phyloP scores from a whole-genome alignment of 2,888 invertebrate genomes.

The Phaedon cochleariae region DNA sequence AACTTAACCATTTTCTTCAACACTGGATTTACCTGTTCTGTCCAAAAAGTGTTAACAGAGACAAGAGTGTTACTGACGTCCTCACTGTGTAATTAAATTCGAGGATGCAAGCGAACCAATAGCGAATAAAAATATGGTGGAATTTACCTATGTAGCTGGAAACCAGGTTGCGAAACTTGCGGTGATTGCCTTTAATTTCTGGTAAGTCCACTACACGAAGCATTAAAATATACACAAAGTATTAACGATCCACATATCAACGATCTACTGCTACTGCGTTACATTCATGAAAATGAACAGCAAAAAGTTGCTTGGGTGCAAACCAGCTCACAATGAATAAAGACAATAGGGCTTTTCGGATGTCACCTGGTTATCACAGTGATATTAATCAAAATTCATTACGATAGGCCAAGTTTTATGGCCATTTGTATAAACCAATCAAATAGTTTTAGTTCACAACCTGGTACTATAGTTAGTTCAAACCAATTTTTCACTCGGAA shows the following conservation, averaged over 20 bases:
- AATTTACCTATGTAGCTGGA: constrained; percentile 98
- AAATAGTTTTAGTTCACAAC: too few relatives aligned
- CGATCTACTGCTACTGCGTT: constrained; percentile 38
- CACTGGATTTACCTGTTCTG: too few relatives aligned
- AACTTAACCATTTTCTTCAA: too few relatives aligned
- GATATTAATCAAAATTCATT: too few relatives aligned
- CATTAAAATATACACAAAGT: constrained; percentile 59
- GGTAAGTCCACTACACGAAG: constrained; percentile 91
- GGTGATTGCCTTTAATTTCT: constrained; percentile 97
- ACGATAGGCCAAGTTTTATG: too few relatives aligned
- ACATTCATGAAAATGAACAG: constrained; percentile 10
- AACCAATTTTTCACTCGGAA: too few relatives aligned
- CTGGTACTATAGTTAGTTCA: too few relatives aligned
- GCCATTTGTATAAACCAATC: too few relatives aligned
- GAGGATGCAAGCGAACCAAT: constrained; percentile 30
- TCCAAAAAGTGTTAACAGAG: too few relatives aligned
- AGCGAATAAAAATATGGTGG: constrained; percentile 31
- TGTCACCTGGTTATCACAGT: too few relatives aligned
- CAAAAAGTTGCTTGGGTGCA: background rate
- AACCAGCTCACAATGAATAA: background rate
- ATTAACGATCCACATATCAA: constrained; percentile 39
- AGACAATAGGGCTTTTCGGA: background rate
- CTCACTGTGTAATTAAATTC: too few relatives aligned
- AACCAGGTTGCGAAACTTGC: constrained; percentile 99
- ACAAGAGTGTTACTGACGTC: too few relatives aligned